Percentiles rank a stretch among this genome's conserved stretches.
Evolutionary conservation across 1,140 invertebrate species (phyloP).

Genomic region (Drosophila guanche): DNA sequence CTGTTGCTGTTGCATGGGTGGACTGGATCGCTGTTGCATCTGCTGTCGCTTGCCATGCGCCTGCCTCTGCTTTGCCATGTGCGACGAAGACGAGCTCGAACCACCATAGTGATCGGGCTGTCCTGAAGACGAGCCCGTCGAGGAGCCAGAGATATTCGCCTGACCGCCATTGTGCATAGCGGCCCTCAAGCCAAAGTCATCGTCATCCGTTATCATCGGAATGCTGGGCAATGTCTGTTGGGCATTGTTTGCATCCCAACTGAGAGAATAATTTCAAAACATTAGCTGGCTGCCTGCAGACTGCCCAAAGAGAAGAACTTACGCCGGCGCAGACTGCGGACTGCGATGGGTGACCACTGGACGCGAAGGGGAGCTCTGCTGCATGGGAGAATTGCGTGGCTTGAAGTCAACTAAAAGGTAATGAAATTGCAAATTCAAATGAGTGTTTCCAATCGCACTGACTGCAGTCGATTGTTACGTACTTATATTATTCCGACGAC

Average conservation of each 20-base stretch:
- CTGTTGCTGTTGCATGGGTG: conserved; percentile 65
- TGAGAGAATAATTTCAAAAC: conserved; percentile 62
- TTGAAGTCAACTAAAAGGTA: conserved; percentile 75
- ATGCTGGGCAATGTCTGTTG: conserved; percentile 89
- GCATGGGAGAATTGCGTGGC: conserved; percentile 81
- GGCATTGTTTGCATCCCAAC: conserved; percentile 86
- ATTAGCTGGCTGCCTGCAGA: neutral
- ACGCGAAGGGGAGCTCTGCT: conserved; percentile 78
- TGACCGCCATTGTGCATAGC: conserved; percentile 65
- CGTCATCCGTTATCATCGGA: conserved; percentile 90
- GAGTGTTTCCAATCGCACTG: too few species aligned
- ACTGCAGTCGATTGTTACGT: conserved; percentile 12
- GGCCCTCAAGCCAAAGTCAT: conserved; percentile 83
- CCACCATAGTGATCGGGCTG: conserved; percentile 53
- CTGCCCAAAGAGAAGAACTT: conserved; percentile 15
- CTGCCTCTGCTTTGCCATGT: conserved; percentile 60
- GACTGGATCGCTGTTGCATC: conserved; percentile 51
- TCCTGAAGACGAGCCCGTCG: conserved; percentile 59
- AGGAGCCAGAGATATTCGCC: conserved; percentile 70
- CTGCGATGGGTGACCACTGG: conserved; percentile 71
- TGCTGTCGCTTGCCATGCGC: conserved; percentile 68
- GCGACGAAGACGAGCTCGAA: conserved; percentile 31
- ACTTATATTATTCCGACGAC: conserved; percentile 80
- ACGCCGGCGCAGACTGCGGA: conserved; percentile 82
- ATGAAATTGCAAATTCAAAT: too few species aligned